Conservation (phyloP, 2,888 invertebrate species). For the Eumacrocentrus americanus region DNA sequence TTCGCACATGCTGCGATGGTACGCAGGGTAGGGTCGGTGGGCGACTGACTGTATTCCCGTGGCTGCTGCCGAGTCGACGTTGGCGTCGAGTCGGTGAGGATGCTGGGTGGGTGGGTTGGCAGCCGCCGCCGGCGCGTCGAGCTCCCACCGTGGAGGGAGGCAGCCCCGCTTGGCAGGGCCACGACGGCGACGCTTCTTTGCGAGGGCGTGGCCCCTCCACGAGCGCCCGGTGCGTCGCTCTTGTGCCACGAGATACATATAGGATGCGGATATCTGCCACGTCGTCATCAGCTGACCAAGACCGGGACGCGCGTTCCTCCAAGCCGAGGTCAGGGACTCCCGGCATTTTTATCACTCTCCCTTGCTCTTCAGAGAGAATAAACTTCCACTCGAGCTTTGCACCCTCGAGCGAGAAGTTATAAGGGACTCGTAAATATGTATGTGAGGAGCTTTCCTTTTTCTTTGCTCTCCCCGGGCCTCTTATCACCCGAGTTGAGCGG, state of each 20-base stretch:
- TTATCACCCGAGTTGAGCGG: neutral
- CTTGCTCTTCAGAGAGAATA: conserved; percentile 1
- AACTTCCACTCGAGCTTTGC: neutral
- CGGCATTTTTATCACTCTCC: neutral
- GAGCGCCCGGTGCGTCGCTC: conserved; percentile 5
- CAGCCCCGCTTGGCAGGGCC: conserved; percentile 32
- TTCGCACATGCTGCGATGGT: conserved; percentile 5
- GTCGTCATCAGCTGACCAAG: conserved; percentile 16
- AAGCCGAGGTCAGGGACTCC: conserved; percentile 32
- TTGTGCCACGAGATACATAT: neutral
- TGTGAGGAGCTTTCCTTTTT: too few species aligned
- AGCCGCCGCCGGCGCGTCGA: conserved; percentile 33
- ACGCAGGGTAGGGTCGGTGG: conserved; percentile 15
- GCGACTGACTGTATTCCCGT: conserved; percentile 17
- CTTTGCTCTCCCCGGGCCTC: neutral
- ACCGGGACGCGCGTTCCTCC: conserved; percentile 10
- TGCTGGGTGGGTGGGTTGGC: conserved; percentile 35
- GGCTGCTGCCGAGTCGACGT: conserved; percentile 15
- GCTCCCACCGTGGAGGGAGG: conserved; percentile 24
- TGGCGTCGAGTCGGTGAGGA: conserved; percentile 29
- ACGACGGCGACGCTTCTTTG: conserved; percentile 48
- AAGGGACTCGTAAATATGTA: neutral
- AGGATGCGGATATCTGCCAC: neutral
- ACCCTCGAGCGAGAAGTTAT: neutral
- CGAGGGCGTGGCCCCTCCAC: conserved; percentile 55